Evolutionary conservation across 2,888 invertebrate genomes (phyloP), one percentile per base, ranked within the genome.

Genomic region (Monochamus alternatus): DNA sequence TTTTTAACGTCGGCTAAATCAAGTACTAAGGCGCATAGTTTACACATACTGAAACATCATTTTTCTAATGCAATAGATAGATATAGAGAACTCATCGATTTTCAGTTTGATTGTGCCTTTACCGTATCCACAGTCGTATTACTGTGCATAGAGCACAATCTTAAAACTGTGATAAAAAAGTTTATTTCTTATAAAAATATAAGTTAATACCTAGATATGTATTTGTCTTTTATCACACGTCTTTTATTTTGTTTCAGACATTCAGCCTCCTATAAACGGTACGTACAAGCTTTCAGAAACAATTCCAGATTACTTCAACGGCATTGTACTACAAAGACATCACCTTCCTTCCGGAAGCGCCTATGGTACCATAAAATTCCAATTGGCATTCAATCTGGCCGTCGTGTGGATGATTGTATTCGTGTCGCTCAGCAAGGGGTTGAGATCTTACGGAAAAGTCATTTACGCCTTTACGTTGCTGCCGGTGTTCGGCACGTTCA

Each of bases 391-490:
- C 89, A 96, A 97, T 88, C 90, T 97, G 87, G 96, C 96, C 0
- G 94, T 97, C 4, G 94, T 97, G 31, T 97, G 97, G 97, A 94
- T 96, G 92, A 94, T 96, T 66, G 94, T 97, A 5, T 97, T 97
- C 86, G 93, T 97, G 31, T 93, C 95, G 62, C 91, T 97, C 31
- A 96, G 96, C 88, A 96, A 96, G 92, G 97, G 97, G 75, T 89
- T 97, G 59, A 92, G 95, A 82, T 95, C 95, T 0, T 95, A 95
- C 83, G 95, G 96, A 75, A 96, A 95, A 91, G 95, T 95, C 14
- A 93, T 96, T 8, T 95, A 95, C 88, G 92, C 95, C 77, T 92
- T 97, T 84, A 94, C 95, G 68, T 89, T 96, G 78, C 88, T 96
- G 77, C 96, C 97, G 3, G 92, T 97, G 62, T 91, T 95, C 81